Evolutionary conservation across 2,113 vertebrate species (phyloP), one percentile per base, ranked within the genome.

Genomic region (Vombatus ursinus): DNA sequence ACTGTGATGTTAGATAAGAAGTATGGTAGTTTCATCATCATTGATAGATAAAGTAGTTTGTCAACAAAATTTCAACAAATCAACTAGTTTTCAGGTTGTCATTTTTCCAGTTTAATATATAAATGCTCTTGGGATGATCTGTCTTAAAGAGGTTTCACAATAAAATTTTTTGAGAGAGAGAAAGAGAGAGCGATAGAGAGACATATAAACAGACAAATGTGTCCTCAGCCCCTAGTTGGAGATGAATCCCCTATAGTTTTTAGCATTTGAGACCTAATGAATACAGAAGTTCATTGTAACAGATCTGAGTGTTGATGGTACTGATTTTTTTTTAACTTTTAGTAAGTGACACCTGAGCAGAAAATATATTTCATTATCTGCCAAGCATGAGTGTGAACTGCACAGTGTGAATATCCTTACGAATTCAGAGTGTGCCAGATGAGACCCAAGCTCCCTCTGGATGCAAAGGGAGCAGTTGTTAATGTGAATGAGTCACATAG

Each of bases 361-460:
- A n/a, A 91, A 84, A 61, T n/a, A 23, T 5, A 90, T 51, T 91
- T 54, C 26, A 8, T 50, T 77, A 50, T 95, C 90, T 51, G 77
- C 57, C 94, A 47, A 90, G 96, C 7, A 8, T 92, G 50, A 95
- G 22, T 97, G 84, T 23, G 57, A 94, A 92, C 92, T 1, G 0
- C 26, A 51, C 25, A 10, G 47, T 93, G 47, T 94, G 25, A 95
- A 93, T 92, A 93, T 77, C 16, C 5, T 52, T 52, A 44, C 95
- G n/a, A 94, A 84, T 44, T 11, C 92, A 31, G 90, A 84, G 14
- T 0, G 1, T 96, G n/a, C 19, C 92, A 68, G 48, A 89, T 90
- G 47, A 90, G 90, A 89, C 49, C 31, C 50, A 95, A 51, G 11
- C 19, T 24, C 19, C 52, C 89, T 22, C 47, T 54, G 61, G 77